Conservation (phyloP, 2,797 vertebrate genomes). For the Malurus splendens region DNA sequence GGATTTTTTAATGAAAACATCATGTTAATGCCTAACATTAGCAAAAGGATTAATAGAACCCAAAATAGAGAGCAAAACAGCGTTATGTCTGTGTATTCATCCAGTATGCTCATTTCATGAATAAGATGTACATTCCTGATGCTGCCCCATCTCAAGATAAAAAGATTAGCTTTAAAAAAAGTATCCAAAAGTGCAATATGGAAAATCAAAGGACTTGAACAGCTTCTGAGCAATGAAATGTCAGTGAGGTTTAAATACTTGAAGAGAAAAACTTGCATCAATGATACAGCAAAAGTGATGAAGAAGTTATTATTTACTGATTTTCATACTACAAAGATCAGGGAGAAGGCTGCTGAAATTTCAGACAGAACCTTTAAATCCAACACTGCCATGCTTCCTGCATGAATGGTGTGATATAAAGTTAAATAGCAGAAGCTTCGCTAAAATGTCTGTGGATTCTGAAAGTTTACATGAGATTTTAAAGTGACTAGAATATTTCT, state of each 20-base stretch:
- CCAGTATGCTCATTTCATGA: neutral
- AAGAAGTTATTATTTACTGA: neutral
- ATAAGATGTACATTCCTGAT: neutral
- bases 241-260: neutral
- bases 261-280: neutral
- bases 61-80: neutral
- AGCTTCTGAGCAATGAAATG: neutral
- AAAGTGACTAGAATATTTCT: neutral
- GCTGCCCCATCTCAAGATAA: neutral
- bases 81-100: neutral
- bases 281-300: neutral
- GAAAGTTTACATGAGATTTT: neutral
- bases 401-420: neutral
- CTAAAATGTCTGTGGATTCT: neutral
- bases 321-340: neutral
- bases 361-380: neutral
- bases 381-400: neutral
- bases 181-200: neutral
- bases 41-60: neutral
- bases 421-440: neutral
- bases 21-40: neutral
- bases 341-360: neutral
- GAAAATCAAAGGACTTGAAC: neutral
- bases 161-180: neutral
- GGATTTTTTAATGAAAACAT: neutral